These are phyloP conservation scores for Melanerpes formicivorus DNA, from an alignment of 2,113 vertebrate species.

Conservation along the genomic window DNA sequence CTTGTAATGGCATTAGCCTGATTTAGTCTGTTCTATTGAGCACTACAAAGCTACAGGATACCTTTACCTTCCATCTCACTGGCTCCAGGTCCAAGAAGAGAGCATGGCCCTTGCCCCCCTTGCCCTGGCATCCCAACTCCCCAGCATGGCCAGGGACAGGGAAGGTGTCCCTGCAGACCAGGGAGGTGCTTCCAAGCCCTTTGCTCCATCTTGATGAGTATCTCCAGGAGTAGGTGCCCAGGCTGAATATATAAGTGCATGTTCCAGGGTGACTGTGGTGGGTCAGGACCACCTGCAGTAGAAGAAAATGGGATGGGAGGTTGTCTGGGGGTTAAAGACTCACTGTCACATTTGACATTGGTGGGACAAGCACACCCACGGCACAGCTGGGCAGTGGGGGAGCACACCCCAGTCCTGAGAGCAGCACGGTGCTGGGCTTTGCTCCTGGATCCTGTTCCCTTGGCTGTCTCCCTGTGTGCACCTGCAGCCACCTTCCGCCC, in stretches of 20 bases:
- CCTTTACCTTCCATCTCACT: background rate
- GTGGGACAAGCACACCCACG: rapidly evolving
- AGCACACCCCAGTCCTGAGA: background rate
- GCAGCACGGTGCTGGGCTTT: background rate
- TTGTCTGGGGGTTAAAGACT: background rate
- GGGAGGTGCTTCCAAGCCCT: background rate
- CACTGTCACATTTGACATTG: background rate
- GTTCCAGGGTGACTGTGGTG: background rate
- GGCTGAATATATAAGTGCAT: background rate
- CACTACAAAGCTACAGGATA: background rate
- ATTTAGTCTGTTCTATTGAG: background rate
- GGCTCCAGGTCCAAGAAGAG: background rate
- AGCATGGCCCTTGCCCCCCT: background rate
- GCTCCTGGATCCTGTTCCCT: background rate
- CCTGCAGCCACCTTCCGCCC: constrained; percentile 50
- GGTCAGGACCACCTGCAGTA: background rate
- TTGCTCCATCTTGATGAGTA: background rate
- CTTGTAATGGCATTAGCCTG: background rate
- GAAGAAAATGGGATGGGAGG: background rate
- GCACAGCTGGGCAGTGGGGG: background rate
- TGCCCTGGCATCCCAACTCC: background rate
- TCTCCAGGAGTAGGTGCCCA: background rate
- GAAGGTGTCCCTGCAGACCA: background rate
- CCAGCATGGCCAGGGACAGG: background rate
- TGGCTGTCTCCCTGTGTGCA: background rate